These are phyloP conservation scores for Ranitomeya variabilis DNA, from an alignment of 2,113 vertebrate genomes.

Conservation along the genomic window DNA sequence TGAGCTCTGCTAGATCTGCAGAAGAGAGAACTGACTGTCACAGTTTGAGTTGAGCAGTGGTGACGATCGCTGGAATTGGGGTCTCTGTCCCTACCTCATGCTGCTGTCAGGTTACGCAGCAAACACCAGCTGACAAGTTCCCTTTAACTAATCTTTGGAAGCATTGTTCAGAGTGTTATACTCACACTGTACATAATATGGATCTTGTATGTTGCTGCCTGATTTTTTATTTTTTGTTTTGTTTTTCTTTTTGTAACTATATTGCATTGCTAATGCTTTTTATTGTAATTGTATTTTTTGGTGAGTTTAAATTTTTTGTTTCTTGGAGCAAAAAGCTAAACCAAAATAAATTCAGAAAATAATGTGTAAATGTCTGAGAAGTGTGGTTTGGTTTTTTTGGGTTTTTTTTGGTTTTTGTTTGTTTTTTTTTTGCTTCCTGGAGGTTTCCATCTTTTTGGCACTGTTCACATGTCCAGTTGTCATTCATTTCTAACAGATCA, in stretches of 20 bases:
- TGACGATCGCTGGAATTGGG: too few species aligned
- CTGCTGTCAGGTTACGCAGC: too few species aligned
- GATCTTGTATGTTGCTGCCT: slow-evolving; percentile 27
- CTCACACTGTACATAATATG: background rate
- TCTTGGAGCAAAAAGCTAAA: slow-evolving; percentile 30
- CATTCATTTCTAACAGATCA: too few species aligned
- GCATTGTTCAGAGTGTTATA: background rate
- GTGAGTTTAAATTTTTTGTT: slow-evolving; percentile 6
- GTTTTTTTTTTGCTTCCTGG: too few species aligned
- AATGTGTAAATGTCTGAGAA: background rate
- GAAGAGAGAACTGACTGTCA: too few species aligned
- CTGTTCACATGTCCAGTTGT: too few species aligned
- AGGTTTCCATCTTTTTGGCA: background rate
- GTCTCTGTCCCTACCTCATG: too few species aligned
- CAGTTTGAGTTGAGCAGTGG: too few species aligned
- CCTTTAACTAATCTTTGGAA: background rate
- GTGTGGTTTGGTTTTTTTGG: background rate
- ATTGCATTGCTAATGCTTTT: slow-evolving; percentile 1
- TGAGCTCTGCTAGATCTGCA: too few species aligned
- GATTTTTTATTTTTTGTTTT: slow-evolving; percentile 40
- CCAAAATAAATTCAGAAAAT: slow-evolving; percentile 55
- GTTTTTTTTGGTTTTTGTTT: background rate
- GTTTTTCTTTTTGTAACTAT: slow-evolving; percentile 30
- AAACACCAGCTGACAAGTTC: background rate
- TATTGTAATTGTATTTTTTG: slow-evolving; percentile 17